Evolutionary conservation across 2,888 invertebrate species (phyloP).

Genomic region (Danaus chrysippus): DNA sequence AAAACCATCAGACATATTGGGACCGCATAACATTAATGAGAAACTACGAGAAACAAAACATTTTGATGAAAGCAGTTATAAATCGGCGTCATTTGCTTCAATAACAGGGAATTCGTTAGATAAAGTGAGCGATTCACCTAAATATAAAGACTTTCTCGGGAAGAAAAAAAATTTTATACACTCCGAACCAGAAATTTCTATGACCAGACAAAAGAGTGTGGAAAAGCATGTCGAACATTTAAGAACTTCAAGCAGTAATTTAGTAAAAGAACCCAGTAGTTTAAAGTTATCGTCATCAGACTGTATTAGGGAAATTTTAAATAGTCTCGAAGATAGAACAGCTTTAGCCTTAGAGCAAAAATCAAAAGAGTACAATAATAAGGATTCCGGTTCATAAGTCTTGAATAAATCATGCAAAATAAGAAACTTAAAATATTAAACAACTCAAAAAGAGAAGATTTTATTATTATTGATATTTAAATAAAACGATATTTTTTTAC

Average conservation of each 20-base stretch:
- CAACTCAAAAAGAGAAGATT: no score
- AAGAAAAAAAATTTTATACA: conserved; percentile 6
- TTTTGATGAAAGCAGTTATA: conserved; percentile 7
- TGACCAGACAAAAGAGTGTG: neutral
- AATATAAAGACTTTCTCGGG: neutral
- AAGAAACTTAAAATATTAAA: no score
- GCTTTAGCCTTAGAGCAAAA: conserved; percentile 4
- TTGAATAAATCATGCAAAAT: no score
- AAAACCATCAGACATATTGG: conserved; percentile 42
- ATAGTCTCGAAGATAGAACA: conserved; percentile 21
- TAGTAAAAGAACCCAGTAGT: conserved; percentile 19
- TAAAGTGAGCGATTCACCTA: neutral
- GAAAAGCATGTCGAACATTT: conserved; percentile 9
- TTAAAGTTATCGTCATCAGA: conserved; percentile 16
- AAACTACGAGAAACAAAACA: conserved; percentile 25
- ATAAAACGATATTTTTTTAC: no score
- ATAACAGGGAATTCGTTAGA: conserved; percentile 15
- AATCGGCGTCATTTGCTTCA: conserved; percentile 13
- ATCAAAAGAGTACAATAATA: neutral
- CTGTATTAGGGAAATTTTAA: conserved; percentile 24
- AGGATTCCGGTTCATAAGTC: no score
- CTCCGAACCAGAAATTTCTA: conserved; percentile 15
- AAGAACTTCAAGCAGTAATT: neutral
- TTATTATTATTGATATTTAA: no score
- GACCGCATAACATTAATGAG: conserved; percentile 12